Evolutionary conservation across 1,140 invertebrate species (phyloP), one percentile per base, ranked within the genome.

Genomic region (Mizuhopecten yessoensis): DNA sequence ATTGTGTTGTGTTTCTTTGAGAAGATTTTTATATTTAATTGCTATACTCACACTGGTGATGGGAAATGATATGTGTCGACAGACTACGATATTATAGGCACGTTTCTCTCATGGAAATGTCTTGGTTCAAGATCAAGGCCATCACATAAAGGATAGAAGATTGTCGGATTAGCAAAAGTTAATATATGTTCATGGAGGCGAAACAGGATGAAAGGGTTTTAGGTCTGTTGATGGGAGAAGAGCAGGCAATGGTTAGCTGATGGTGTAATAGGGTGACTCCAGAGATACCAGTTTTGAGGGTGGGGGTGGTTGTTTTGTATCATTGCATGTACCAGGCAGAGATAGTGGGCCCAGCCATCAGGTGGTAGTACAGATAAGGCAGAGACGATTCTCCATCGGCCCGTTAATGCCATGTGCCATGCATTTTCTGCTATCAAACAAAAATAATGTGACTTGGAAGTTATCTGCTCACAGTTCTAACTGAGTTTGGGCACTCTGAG

Each of bases 381-480:
- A 75, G 45, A 49, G 13, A 23, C 45, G 20, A 49, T n/a, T 75
- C 57, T 75, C 57, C n/a, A 29, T 75, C 11, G 57, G 23, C 57
- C 9, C n/a, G n/a, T 75, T 75, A 75, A 75, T 29, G 57, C 57
- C 57, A 75, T 29, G 57, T 75, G 57, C 57, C 57, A 75, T 75
- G 57, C 57, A 75, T 75, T 75, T 75, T 29, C 57, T 75, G 57
- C 57, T 75, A 75, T 75, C 57, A 75, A 75, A 75, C 57, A 75
- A 75, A 75, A 75, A 75, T 75, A 75, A 75, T 75, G 57, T 75
- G 57, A 75, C 57, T 75, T 75, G n/a, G 23, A 75, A 75, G 57
- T 75, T 75, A 75, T 75, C 57, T 75, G 5, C 57, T 75, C n/a
- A 29, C 57, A 7, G 57, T 29, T 75, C 57, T 75, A 75, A 75